Percentiles rank a stretch among this genome's conserved stretches.
phyloP scores from a whole-genome alignment of 1,140 invertebrate genomes.

The Formica selysi region DNA sequence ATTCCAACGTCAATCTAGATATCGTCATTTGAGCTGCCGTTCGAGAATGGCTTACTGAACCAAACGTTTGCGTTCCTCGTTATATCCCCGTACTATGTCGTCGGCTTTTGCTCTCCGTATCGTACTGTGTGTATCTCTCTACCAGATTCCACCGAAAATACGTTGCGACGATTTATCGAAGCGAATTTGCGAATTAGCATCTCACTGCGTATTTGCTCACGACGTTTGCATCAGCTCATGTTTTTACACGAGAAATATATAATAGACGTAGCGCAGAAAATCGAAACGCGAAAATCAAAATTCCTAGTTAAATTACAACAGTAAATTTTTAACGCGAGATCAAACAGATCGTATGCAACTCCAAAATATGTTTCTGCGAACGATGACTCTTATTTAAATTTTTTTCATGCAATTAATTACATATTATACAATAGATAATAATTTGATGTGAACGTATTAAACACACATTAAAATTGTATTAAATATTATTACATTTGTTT shows the following conservation, averaged over 20 bases:
- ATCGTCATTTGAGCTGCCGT: slow-evolving; percentile 52
- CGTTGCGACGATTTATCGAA: slow-evolving; percentile 80
- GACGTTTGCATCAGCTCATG: slow-evolving; percentile 48
- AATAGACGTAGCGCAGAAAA: background rate
- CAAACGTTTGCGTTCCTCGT: slow-evolving; percentile 74
- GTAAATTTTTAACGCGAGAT: background rate
- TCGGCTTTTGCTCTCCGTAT: slow-evolving; percentile 39
- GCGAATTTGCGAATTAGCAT: slow-evolving; percentile 79
- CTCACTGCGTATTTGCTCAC: slow-evolving; percentile 70
- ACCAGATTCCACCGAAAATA: slow-evolving; percentile 73
- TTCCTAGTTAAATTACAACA: background rate
- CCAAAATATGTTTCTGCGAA: background rate
- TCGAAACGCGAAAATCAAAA: slow-evolving; percentile 6
- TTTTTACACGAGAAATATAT: slow-evolving; percentile 28
- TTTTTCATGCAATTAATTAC: slow-evolving; percentile 16
- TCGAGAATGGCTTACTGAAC: slow-evolving; percentile 58
- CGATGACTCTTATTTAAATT: background rate
- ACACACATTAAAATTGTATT: background rate
- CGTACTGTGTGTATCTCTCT: slow-evolving; percentile 25
- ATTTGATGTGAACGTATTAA: background rate
- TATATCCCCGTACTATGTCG: slow-evolving; percentile 48
- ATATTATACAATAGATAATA: slow-evolving; percentile 11
- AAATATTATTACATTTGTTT: slow-evolving; percentile 2
- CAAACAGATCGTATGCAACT: background rate
- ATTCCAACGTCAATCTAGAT: slow-evolving; percentile 44